These are phyloP conservation scores for Drosophila sulfurigaster DNA, from an alignment of 1,140 invertebrate genomes.

Conservation along the genomic window DNA sequence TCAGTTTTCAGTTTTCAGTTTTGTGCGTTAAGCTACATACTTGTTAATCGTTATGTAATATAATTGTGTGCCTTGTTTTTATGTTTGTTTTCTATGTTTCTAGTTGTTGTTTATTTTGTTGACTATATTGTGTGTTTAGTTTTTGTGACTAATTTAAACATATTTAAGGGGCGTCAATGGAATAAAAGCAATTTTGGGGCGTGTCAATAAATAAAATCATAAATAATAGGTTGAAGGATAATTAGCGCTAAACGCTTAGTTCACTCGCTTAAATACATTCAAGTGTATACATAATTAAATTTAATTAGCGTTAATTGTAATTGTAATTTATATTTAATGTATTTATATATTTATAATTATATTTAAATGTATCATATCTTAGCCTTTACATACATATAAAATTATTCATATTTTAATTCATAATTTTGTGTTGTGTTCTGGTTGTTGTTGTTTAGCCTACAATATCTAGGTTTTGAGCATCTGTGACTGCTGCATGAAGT, in stretches of 20 bases:
- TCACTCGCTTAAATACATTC: constrained; percentile 39
- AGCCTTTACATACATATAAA: constrained; percentile 49
- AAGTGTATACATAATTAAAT: constrained; percentile 39
- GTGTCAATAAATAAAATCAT: constrained; percentile 32
- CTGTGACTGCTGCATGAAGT: constrained; percentile 75
- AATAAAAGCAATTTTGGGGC: constrained; percentile 1
- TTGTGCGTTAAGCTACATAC: constrained; percentile 65
- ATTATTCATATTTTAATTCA: constrained; percentile 55
- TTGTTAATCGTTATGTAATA: constrained; percentile 12
- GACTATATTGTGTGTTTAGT: constrained; percentile 30
- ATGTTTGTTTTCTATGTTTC: constrained; percentile 10
- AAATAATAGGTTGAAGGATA: constrained; percentile 47
- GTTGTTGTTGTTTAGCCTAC: constrained; percentile 76
- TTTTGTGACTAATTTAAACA: constrained; percentile 38
- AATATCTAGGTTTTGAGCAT: constrained; percentile 85
- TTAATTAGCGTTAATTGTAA: constrained; percentile 51
- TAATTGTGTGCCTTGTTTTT: constrained; percentile 38
- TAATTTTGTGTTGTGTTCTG: constrained; percentile 66
- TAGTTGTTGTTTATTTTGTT: constrained; percentile 32
- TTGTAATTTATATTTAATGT: constrained; percentile 33
- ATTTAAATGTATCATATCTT: constrained; percentile 28
- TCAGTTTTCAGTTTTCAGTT: constrained; percentile 2
- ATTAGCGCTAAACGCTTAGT: constrained; percentile 44
- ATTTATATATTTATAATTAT: constrained; percentile 29
- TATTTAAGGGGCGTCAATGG: constrained; percentile 3